Percentiles rank a stretch among this genome's conserved stretches.
Conservation (phyloP, 2,888 invertebrate genomes). For the Drosophila peninsularis region DNA sequence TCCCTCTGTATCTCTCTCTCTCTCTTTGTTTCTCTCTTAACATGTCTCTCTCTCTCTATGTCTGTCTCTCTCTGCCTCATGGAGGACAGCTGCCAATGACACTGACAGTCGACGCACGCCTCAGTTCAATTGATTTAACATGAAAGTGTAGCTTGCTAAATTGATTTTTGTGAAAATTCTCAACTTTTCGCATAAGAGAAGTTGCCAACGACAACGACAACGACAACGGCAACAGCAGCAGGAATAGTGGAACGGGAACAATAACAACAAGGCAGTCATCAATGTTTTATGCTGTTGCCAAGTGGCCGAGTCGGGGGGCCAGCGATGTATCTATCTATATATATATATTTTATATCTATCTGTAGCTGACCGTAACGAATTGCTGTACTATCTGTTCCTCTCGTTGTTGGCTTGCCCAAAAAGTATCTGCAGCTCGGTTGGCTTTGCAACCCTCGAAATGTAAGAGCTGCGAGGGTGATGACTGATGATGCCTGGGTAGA, state of each 20-base stretch:
- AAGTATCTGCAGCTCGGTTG: slow-evolving; percentile 59
- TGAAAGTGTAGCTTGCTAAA: slow-evolving; percentile 78
- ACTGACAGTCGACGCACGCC: slow-evolving; percentile 73
- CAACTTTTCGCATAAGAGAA: slow-evolving; percentile 47
- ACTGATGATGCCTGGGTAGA: slow-evolving; percentile 75
- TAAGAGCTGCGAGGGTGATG: slow-evolving; percentile 74
- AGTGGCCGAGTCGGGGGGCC: slow-evolving; percentile 34
- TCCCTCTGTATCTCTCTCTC: slow-evolving; percentile 9
- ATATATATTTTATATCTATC: slow-evolving; percentile 54
- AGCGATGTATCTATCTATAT: slow-evolving; percentile 31
- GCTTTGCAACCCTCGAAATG: slow-evolving; percentile 72
- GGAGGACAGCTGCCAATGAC: slow-evolving; percentile 34
- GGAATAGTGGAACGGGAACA: background rate
- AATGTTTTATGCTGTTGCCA: slow-evolving; percentile 71
- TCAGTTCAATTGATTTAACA: slow-evolving; percentile 80
- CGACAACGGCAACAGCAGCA: background rate
- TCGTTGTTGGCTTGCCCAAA: slow-evolving; percentile 44
- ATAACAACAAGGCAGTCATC: slow-evolving; percentile 45
- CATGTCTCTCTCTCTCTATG: background rate
- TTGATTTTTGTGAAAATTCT: slow-evolving; percentile 74
- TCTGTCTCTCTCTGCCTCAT: slow-evolving; percentile 2
- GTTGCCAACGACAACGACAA: slow-evolving; percentile 35
- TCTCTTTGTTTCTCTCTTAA: slow-evolving; percentile 1
- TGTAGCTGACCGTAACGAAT: slow-evolving; percentile 76
- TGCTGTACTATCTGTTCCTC: slow-evolving; percentile 52